Evolutionary conservation across 2,888 invertebrate genomes (phyloP).

Genomic region (Brachyptera putata): DNA sequence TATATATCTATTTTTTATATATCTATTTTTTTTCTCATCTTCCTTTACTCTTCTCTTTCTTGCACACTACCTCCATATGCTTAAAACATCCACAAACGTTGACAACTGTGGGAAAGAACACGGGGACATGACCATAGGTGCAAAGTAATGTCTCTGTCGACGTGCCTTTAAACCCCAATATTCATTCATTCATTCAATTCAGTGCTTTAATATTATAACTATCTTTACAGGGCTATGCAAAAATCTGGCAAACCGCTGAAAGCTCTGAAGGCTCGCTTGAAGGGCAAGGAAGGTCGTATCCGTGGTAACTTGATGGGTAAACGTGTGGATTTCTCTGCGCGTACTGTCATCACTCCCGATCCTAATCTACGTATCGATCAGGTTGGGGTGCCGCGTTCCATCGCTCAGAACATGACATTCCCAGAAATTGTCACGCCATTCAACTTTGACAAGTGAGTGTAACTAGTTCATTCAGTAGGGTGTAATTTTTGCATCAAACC

Average conservation of each 20-base stretch:
- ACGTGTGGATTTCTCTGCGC: conserved; percentile 98
- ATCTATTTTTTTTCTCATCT: no score
- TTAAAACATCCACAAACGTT: no score
- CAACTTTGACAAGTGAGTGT: conserved; percentile 83
- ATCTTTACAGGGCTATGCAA: conserved; percentile 89
- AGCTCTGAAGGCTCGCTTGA: conserved; percentile 91
- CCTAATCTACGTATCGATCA: conserved; percentile 93
- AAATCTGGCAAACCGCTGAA: conserved; percentile 98
- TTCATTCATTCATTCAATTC: no score
- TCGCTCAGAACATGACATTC: conserved; percentile 98
- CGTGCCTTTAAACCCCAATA: no score
- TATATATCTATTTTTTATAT: no score
- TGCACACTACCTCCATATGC: no score
- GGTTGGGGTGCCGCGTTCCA: conserved; percentile 96
- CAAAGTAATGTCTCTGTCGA: no score
- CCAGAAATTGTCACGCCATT: conserved; percentile 99
- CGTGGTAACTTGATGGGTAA: conserved; percentile 99
- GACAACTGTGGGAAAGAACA: no score
- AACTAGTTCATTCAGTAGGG: background rate
- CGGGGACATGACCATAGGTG: no score
- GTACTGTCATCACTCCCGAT: conserved; percentile 97
- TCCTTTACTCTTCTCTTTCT: no score
- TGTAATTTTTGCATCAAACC: background rate
- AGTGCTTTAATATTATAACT: no score
- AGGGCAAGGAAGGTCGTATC: conserved; percentile 98